Conservation (phyloP, 2,888 invertebrate genomes). For the Pheosia tremula region DNA sequence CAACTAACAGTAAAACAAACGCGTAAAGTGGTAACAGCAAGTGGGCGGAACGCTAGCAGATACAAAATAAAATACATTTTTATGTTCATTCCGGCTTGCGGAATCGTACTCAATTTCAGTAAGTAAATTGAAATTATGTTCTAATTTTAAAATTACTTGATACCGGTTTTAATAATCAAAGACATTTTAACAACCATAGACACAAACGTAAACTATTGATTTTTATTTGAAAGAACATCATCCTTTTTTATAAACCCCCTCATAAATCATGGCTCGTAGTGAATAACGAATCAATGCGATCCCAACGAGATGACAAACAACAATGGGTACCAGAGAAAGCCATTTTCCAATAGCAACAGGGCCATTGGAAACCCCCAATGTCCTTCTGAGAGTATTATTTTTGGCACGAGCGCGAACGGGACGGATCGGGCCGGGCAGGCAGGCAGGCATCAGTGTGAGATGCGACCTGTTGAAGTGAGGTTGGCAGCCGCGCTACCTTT, state of each 20-base stretch:
- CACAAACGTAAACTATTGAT: not conserved
- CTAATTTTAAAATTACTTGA: not conserved
- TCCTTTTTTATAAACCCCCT: conserved; percentile 1
- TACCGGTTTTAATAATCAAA: not conserved
- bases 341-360: conserved; percentile 77
- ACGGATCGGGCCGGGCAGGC: conserved; percentile 53
- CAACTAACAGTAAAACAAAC: not conserved
- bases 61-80: conserved; percentile 1
- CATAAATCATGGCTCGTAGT: conserved; percentile 19
- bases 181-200: not conserved
- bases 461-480: conserved; percentile 82
- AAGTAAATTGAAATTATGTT: not conserved
- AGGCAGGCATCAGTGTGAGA: conserved; percentile 67
- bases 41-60: conserved; percentile 2
- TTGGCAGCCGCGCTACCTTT: conserved; percentile 57
- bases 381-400: conserved; percentile 79
- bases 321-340: conserved; percentile 67
- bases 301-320: conserved; percentile 48
- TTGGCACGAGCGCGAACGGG: conserved; percentile 79
- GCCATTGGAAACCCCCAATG: conserved; percentile 70
- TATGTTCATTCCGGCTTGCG: conserved; percentile 5
- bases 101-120: not conserved
- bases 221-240: conserved; percentile 2
- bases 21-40: conserved; percentile 3
- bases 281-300: conserved; percentile 53